phyloP scores from a whole-genome alignment of 2,113 vertebrate species.

The Lagopus leucura region DNA sequence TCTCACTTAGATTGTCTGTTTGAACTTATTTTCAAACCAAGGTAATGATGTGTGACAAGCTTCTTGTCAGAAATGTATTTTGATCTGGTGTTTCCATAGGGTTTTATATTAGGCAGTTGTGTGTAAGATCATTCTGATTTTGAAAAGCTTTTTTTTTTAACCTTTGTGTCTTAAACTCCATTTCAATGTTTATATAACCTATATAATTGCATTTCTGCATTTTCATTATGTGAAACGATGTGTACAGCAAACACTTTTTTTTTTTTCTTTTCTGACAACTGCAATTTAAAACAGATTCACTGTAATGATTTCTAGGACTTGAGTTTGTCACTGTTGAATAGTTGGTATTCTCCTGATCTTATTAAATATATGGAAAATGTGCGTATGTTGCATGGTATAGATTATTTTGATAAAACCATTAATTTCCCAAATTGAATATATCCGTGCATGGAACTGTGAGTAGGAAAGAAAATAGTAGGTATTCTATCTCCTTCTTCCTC shows the following conservation, averaged over 20 bases:
- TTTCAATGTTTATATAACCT: background rate
- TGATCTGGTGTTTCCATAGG: background rate
- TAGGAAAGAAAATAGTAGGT: background rate
- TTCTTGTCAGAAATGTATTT: background rate
- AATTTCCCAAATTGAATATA: background rate
- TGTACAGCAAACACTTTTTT: background rate
- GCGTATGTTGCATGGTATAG: background rate
- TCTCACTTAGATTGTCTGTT: background rate
- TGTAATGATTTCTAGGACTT: background rate
- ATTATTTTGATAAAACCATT: background rate
- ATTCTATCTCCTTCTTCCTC: background rate
- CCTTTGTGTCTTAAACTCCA: background rate
- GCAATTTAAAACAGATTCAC: background rate
- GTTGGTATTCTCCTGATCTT: background rate
- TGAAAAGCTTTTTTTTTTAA: background rate
- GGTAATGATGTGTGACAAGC: background rate
- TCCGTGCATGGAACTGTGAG: background rate
- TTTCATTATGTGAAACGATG: background rate
- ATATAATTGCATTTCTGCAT: background rate
- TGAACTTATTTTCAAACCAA: background rate
- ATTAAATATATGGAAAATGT: background rate
- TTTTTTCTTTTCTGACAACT: background rate
- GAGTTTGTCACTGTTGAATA: background rate
- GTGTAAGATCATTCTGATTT: background rate
- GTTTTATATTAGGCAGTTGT: background rate